Conservation (phyloP, 2,888 invertebrate genomes). For the Brenthis hecate region DNA sequence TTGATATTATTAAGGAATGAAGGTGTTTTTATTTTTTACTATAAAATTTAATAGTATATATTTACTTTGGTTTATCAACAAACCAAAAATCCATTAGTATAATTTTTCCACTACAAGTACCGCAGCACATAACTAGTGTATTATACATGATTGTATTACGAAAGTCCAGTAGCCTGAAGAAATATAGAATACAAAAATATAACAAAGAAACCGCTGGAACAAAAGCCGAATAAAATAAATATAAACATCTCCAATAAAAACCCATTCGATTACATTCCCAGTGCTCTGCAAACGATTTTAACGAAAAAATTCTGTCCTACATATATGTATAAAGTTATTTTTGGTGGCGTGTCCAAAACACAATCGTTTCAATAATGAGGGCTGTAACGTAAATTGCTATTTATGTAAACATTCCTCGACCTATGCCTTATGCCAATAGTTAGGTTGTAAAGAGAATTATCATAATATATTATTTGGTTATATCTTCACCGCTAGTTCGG, state of each 20-base stretch:
- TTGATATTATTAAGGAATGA: neutral
- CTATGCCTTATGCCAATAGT: slow-evolving; percentile 35
- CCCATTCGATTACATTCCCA: slow-evolving; percentile 21
- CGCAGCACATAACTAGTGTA: too few relatives aligned
- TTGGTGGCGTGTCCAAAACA: slow-evolving; percentile 28
- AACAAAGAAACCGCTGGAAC: slow-evolving; percentile 16
- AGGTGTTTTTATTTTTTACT: neutral
- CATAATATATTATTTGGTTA: slow-evolving; percentile 35
- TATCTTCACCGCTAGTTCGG: slow-evolving; percentile 28
- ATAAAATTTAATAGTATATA: neutral
- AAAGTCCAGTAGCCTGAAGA: neutral
- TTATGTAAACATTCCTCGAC: slow-evolving; percentile 37
- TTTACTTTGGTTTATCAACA: neutral
- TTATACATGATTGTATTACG: neutral
- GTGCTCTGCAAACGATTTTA: slow-evolving; percentile 23
- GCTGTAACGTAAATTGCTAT: slow-evolving; percentile 36
- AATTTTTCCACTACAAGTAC: neutral
- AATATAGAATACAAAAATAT: neutral
- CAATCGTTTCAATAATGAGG: slow-evolving; percentile 32
- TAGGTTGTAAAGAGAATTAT: slow-evolving; percentile 31
- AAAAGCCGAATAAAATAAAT: slow-evolving; percentile 21
- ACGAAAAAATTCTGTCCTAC: slow-evolving; percentile 22
- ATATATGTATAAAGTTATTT: slow-evolving; percentile 21
- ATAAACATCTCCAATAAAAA: slow-evolving; percentile 25
- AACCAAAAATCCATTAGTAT: neutral